Base-by-base conservation (phyloP, 2,113 vertebrate species). In the Cricetomys ansorgei region DNA sequence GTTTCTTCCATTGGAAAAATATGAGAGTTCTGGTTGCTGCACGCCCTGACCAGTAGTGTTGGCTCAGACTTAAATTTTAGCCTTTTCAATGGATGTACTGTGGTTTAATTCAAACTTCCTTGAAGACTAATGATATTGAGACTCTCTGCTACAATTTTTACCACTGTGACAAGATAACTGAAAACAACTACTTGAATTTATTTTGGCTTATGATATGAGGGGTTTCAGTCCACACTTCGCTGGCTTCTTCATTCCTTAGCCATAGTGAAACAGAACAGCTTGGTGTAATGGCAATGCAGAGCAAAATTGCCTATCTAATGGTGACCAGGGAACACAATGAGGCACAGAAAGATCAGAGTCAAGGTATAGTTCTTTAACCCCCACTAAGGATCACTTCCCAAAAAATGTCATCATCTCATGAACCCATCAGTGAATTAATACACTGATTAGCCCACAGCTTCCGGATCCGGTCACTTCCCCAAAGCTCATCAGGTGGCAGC, bases 51-150 rank as follows among this genome's bases (percentile, higher is more conserved):
- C 50, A 91, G 57, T 2, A 57, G 81, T 70, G 81, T 79, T 50
- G 17, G 91, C 85, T 53, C 6, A 50, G 37, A 40, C 72, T 89
- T 93, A 75, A 73, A 79, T 88, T 94, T 93, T 45, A 88, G 48
- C 37, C 53, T 88, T 76, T 76, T 48, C 50, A 45, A n/a, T 57
- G 5, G 53, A 11, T 86, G 23, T 94, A 45, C 76, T 65, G 25
- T 72, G 64, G 57, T 94, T 92, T 91, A 91, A 70, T 94, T 85
- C 88, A 48, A 1, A 37, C n/a, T 85, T 55, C 34, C 29, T 23
- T 75, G 34, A 70, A 91, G 57, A 76, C n/a, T 85, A 65, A 85
- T 88, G 34, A 73, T 64, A 89, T 48, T 37, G 50, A 94, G 70
- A 19, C 85, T 59, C 40, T 84, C 77, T 94, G 34, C 40, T 70